phyloP scores from a whole-genome alignment of 2,797 vertebrate species.

The Enteromius anoplus region DNA sequence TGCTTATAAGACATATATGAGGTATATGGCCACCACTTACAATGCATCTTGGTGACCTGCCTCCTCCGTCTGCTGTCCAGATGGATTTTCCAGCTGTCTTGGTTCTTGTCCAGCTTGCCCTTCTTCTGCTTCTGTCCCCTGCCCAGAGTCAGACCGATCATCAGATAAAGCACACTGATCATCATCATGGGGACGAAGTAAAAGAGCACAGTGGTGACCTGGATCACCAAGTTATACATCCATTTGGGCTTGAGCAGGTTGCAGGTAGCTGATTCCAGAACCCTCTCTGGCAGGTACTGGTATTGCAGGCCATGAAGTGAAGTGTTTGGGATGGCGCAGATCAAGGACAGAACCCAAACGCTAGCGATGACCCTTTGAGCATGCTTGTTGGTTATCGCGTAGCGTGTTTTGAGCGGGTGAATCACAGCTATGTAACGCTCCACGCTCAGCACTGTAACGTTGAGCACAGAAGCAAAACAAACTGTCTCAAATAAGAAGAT shows the following conservation, averaged over 20 bases:
- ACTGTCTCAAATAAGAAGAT: slow-evolving; percentile 82
- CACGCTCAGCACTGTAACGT: slow-evolving; percentile 80
- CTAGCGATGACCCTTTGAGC: slow-evolving; percentile 74
- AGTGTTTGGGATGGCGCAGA: slow-evolving; percentile 81
- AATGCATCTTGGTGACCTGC: slow-evolving; percentile 84
- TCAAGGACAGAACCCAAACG: slow-evolving; percentile 74
- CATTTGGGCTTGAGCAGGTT: slow-evolving; percentile 79
- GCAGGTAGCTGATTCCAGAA: slow-evolving; percentile 80
- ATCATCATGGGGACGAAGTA: slow-evolving; percentile 80
- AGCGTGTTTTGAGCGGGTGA: slow-evolving; percentile 79
- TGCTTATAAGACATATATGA: neutral
- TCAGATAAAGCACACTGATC: slow-evolving; percentile 78
- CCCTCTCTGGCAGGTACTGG: slow-evolving; percentile 70
- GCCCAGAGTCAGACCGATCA: slow-evolving; percentile 77
- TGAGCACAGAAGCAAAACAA: slow-evolving; percentile 82
- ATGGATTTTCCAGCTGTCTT: slow-evolving; percentile 68
- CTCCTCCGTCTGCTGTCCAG: slow-evolving; percentile 71
- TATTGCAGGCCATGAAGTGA: slow-evolving; percentile 79
- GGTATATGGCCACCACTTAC: slow-evolving; percentile 70
- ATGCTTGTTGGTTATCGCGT: slow-evolving; percentile 77
- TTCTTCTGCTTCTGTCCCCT: slow-evolving; percentile 64
- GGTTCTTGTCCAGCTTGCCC: slow-evolving; percentile 61
- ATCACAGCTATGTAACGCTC: slow-evolving; percentile 81
- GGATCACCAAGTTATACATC: slow-evolving; percentile 83
- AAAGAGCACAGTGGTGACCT: slow-evolving; percentile 81